Conservation (phyloP, 2,113 vertebrate species). For the Dipodomys spectabilis region DNA sequence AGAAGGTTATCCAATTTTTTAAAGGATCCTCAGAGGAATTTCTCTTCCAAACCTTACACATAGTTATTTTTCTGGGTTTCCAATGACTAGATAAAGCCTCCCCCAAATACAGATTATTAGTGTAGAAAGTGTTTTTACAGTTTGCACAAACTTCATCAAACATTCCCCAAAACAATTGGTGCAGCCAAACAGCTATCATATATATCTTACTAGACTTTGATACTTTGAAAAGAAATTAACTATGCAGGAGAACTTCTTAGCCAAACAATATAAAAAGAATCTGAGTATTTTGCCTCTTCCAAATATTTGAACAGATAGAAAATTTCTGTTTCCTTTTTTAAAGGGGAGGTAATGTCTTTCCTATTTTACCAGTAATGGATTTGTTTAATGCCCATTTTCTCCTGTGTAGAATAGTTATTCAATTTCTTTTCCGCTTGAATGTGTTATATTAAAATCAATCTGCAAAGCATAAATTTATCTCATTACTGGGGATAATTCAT, state of each 20-base stretch:
- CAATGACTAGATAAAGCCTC: background rate
- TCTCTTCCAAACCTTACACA: background rate
- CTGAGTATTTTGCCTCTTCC: background rate
- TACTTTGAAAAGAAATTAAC: conserved; percentile 10
- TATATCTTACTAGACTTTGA: conserved; percentile 10
- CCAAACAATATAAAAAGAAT: background rate
- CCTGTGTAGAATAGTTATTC: conserved; percentile 51
- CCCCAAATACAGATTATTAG: background rate
- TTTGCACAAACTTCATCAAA: background rate
- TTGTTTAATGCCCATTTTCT: conserved; percentile 53
- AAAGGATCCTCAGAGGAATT: background rate
- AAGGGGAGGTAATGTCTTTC: background rate
- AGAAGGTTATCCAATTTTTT: background rate
- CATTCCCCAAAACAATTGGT: background rate
- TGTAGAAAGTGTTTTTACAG: background rate
- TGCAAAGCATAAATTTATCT: conserved; percentile 40
- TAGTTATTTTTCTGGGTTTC: background rate
- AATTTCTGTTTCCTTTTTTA: conserved; percentile 39
- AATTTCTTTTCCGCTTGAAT: conserved; percentile 56
- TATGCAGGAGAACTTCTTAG: conserved; percentile 2
- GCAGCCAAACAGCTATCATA: background rate
- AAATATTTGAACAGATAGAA: conserved; percentile 9
- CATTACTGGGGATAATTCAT: conserved; percentile 61
- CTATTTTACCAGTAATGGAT: background rate
- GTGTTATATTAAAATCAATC: conserved; percentile 61